Base-by-base conservation (phyloP, 1,140 invertebrate species). In the Galleria mellonella region DNA sequence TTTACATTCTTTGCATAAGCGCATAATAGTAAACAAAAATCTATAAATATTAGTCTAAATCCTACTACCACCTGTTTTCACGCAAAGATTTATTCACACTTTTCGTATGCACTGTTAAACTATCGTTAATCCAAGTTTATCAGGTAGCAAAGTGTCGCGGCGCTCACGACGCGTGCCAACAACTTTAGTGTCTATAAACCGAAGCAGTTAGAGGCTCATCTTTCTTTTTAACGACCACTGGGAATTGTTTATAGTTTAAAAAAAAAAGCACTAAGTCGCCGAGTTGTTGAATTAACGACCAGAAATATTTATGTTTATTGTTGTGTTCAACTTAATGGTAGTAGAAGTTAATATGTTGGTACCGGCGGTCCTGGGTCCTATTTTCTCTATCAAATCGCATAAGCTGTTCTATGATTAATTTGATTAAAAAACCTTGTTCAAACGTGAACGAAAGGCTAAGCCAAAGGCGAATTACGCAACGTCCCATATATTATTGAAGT, bases 211-310 rank as follows among this genome's bases (percentile, higher is more conserved):
- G 62, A 76, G 41, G 72, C 68, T 72, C 79, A 82, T 84, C 72
- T 75, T 79, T 84, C 79, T 79, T 76, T 59, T 82, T 83, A 83
- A 83, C 73, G 79, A 74, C 32, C 67, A 42, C 32, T 33, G 39
- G 17, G 71, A 67, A 83, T 74, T 82, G 73, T 79, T 82, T 77
- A 77, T 79, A 74, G 75, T 76, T 37, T 66, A 73, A 79, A 81
- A 83, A n/a, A n/a, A 81, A 83, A 82, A 60, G 51, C 55, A 54
- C 51, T 51, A 61, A 58, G 52, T 63, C 37, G 40, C 47, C 32
- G 56, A 51, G 32, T 68, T 41, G 57, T 46, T 48, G 55, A 58
- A 66, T 72, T 66, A 76, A 72, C 60, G 49, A 59, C 62, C 62
- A 56, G 55, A 69, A 62, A 67, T 76, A 76, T 82, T 76, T 76